Conservation (phyloP, 2,797 vertebrate species). For the Heliangelus exortis region DNA sequence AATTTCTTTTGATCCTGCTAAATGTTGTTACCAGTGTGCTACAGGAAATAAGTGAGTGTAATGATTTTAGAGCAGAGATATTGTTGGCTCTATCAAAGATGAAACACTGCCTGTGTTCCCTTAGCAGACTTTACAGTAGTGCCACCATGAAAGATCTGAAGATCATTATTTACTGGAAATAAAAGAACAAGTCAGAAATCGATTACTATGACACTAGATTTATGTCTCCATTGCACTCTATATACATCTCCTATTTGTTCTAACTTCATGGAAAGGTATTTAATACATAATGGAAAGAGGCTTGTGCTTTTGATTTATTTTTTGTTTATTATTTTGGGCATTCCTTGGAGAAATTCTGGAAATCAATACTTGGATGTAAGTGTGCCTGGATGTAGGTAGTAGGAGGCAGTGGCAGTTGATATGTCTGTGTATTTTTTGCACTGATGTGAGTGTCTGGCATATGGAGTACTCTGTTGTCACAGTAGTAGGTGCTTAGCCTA, state of each 20-base stretch:
- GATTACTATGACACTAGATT: conserved; percentile 78
- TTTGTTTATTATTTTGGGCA: conserved; percentile 81
- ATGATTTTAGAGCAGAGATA: conserved; percentile 54
- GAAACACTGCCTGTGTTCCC: conserved; percentile 58
- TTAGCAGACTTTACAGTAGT: conserved; percentile 63
- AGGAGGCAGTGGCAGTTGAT: neutral
- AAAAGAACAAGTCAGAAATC: conserved; percentile 82
- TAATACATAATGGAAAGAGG: conserved; percentile 80
- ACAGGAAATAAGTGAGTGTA: conserved; percentile 57
- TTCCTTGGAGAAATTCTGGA: conserved; percentile 77
- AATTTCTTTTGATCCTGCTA: conserved; percentile 63
- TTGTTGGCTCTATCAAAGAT: conserved; percentile 49
- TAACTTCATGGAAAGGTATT: conserved; percentile 81
- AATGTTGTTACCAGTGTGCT: conserved; percentile 28
- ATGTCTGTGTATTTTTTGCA: neutral
- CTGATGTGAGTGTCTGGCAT: neutral
- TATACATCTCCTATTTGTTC: conserved; percentile 82
- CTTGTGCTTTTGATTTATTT: conserved; percentile 80
- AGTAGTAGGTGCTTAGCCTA: neutral
- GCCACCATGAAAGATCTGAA: conserved; percentile 77
- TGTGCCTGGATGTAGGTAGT: conserved; percentile 22
- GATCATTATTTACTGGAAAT: conserved; percentile 85
- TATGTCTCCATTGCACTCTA: conserved; percentile 79
- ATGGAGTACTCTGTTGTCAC: neutral
- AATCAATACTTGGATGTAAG: conserved; percentile 71